phyloP scores from a whole-genome alignment of 2,797 vertebrate species.

The Cephalopachus bancanus region DNA sequence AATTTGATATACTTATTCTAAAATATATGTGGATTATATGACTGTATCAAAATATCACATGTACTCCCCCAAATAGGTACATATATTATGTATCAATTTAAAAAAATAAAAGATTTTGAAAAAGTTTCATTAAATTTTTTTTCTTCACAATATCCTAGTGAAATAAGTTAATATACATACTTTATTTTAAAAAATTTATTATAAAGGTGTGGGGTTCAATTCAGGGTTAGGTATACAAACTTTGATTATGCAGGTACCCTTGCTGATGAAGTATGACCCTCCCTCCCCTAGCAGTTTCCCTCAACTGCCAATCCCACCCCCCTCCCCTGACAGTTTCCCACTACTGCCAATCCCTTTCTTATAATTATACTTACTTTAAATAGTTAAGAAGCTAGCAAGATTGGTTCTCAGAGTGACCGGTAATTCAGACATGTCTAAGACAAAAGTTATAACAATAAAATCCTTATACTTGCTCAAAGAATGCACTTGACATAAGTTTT shows the following conservation, averaged over 20 bases:
- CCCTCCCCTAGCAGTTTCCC: too few species aligned
- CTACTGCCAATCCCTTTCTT: too few species aligned
- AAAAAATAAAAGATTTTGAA: too few species aligned
- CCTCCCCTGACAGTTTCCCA: too few species aligned
- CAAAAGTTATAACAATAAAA: slow-evolving; percentile 38
- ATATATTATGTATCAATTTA: not conserved
- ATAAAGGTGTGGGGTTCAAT: too few species aligned
- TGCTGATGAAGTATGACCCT: too few species aligned
- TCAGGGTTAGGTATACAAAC: too few species aligned
- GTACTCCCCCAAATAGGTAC: not conserved
- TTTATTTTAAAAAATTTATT: not conserved
- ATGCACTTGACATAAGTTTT: not conserved
- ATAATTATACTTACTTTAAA: not conserved
- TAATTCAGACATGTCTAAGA: not conserved
- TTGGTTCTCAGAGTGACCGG: not conserved
- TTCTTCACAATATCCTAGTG: not conserved
- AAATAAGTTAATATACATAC: not conserved
- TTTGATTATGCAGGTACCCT: too few species aligned
- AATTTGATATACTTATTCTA: not conserved
- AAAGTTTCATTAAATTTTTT: not conserved
- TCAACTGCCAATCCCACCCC: too few species aligned
- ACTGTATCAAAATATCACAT: not conserved
- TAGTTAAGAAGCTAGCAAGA: not conserved
- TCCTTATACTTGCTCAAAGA: not conserved
- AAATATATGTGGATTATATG: not conserved